Base-by-base conservation (phyloP, 2,888 invertebrate species). In the Drosophila fungiperda region DNA sequence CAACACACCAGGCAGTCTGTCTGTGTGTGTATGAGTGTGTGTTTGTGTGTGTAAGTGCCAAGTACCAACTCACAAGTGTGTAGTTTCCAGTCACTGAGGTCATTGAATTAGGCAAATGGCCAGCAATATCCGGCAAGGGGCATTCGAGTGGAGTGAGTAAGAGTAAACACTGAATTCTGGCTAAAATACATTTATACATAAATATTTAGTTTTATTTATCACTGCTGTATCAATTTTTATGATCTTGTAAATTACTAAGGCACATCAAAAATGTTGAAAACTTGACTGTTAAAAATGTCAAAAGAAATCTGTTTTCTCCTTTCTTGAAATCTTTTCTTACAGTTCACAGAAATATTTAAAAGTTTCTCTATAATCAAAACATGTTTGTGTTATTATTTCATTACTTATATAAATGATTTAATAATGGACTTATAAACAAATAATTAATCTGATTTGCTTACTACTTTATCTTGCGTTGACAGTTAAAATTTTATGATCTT, bases 51-150 rank as follows among this genome's bases (percentile, higher is more conserved):
- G 17, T 38, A 23, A 15, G 36, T 55, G 63, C 20, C 68, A 65
- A 69, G 57, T 66, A 48, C 45, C 60, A 69, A 82, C 63, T 77
- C 86, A 82, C 88, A 75, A 80, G 77, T 75, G 88, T 82, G 75
- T 68, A 75, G 77, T 82, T 83, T 53, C 69, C 42, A 81, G 75
- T 87, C 86, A 68, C 83, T 68, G 53, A 85, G 85, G 80, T 82
- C 80, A 85, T 88, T 85, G 80, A 83, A 88, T 83, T 88, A 83
- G 73, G 73, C 73, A 80, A 73, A 85, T 80, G 88, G 83, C 62
- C 74, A 66, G 83, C 63, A 82, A 85, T 73, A 79, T 82, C 76
- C 83, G 73, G 60, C 75, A 71, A 57, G 45, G 53, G 49, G 20
- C 40, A 32, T 33, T 54, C 9, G 7, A 17, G 0, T 35, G 53